These are phyloP conservation scores for Drosophila anomelani DNA, from an alignment of 2,888 invertebrate species.

Conservation along the genomic window DNA sequence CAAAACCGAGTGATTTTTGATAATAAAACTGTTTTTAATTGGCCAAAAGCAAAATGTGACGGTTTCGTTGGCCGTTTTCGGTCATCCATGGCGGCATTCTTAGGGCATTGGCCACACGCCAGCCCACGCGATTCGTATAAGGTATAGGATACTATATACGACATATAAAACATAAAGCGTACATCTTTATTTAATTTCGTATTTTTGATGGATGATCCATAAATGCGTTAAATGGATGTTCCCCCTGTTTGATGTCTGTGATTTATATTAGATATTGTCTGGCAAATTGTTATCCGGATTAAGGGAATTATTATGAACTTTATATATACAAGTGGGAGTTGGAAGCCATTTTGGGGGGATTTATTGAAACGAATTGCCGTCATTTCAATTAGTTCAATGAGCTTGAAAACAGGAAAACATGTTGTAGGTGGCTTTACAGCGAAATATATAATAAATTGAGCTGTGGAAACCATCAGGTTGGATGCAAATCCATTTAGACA, in stretches of 20 bases:
- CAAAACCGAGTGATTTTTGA: constrained; percentile 31
- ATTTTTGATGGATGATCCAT: constrained; percentile 37
- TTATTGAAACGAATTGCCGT: constrained; percentile 5
- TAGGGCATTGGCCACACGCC: constrained; percentile 68
- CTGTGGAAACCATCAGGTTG: not conserved
- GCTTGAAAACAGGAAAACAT: not conserved
- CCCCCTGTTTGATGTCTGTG: not conserved
- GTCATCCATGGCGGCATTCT: constrained; percentile 30
- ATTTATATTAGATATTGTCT: constrained; percentile 20
- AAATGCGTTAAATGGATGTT: constrained; percentile 31
- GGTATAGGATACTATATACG: constrained; percentile 4
- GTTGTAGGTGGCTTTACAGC: constrained; percentile 1
- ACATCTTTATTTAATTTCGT: constrained; percentile 17
- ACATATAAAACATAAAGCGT: constrained; percentile 2
- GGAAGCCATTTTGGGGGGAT: not conserved
- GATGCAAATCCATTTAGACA: constrained; percentile 16
- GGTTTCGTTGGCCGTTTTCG: constrained; percentile 31
- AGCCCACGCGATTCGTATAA: constrained; percentile 24
- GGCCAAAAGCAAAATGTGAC: constrained; percentile 44
- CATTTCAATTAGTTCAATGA: constrained; percentile 6
- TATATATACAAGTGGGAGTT: not conserved
- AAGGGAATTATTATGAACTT: constrained; percentile 3
- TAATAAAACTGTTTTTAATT: constrained; percentile 53
- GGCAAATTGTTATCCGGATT: constrained; percentile 3
- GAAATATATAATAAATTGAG: not conserved